These are phyloP conservation scores for Drosophila formosana DNA, from an alignment of 2,888 invertebrate species.

Conservation along the genomic window DNA sequence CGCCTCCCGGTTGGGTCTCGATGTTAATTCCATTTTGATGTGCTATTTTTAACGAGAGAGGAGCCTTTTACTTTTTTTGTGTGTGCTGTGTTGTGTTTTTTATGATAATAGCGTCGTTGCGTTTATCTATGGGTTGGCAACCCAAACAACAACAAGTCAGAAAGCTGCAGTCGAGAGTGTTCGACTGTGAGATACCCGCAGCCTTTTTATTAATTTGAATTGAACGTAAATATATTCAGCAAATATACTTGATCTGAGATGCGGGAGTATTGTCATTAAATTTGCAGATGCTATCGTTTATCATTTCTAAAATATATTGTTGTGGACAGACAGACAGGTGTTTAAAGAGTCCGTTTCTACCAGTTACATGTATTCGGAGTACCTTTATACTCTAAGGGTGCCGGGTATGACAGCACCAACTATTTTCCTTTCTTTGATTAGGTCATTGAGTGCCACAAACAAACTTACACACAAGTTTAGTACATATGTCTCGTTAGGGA, in stretches of 20 bases:
- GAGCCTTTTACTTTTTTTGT: constrained; percentile 23
- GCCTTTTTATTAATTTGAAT: background rate
- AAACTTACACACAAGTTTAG: background rate
- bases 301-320: no score
- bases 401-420: background rate
- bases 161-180: background rate
- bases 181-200: background rate
- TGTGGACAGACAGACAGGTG: no score
- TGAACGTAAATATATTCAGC: background rate
- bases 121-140: constrained; percentile 34
- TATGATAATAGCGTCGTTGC: constrained; percentile 33
- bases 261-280: no score
- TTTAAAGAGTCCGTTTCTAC: no score
- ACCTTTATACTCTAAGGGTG: background rate
- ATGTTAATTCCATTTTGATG: constrained; percentile 46
- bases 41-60: constrained; percentile 41
- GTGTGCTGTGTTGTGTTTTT: constrained; percentile 18
- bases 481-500: constrained; percentile 10
- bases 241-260: background rate
- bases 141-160: constrained; percentile 16
- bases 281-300: no score
- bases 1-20: constrained; percentile 15
- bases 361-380: background rate
- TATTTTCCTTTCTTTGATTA: constrained; percentile 39
- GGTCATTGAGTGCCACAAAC: constrained; percentile 46